phyloP scores from a whole-genome alignment of 2,113 vertebrate genomes.

The Marmota monax region DNA sequence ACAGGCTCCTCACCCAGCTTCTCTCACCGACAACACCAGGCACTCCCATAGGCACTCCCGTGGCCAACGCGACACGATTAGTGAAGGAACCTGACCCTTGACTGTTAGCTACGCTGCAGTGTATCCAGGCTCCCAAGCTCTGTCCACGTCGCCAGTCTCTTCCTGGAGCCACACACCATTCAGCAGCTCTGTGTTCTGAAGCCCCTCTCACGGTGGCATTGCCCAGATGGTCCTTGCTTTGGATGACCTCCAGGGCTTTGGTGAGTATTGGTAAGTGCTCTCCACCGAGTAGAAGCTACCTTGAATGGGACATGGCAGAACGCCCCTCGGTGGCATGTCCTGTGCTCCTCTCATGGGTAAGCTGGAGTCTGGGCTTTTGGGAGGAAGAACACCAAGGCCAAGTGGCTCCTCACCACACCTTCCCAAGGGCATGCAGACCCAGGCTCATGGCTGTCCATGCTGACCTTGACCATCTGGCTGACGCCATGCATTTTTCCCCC shows the following conservation, averaged over 20 bases:
- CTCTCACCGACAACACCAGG: background rate
- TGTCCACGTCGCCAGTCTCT: background rate
- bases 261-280: background rate
- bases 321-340: background rate
- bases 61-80: no score
- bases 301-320: no score
- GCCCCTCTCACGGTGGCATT: background rate
- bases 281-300: background rate
- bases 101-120: no score
- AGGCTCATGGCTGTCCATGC: background rate
- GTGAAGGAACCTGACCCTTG: no score
- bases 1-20: background rate
- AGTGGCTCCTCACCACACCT: no score
- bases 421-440: background rate
- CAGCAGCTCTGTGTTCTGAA: background rate
- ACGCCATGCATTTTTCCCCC: background rate
- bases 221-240: background rate
- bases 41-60: background rate
- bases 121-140: background rate
- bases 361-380: no score
- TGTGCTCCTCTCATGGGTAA: background rate
- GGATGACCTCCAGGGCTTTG: background rate
- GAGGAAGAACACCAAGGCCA: background rate
- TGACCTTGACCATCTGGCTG: background rate
- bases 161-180: accelerated